A percentile compares a stretch with the other conserved stretches of the same genome.
Conservation (phyloP, 2,888 invertebrate species). For the Orthosia cruda region DNA sequence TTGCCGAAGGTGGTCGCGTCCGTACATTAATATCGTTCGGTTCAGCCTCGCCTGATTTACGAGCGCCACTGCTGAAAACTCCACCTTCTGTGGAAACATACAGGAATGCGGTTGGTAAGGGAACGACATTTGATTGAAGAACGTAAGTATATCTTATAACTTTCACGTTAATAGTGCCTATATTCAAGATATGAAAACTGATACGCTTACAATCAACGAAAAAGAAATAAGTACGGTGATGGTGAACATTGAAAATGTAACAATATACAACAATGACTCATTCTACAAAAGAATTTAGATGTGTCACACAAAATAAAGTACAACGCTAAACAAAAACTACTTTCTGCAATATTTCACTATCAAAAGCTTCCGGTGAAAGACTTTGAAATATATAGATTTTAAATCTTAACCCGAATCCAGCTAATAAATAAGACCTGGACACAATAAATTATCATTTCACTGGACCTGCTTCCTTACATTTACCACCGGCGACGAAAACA, state of each 20-base stretch:
- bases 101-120: slow-evolving; percentile 23
- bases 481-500: slow-evolving; percentile 31
- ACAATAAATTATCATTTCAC: slow-evolving; percentile 43
- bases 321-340: slow-evolving; percentile 5
- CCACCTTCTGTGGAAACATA: slow-evolving; percentile 69
- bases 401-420: slow-evolving; percentile 25
- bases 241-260: neutral
- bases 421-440: slow-evolving; percentile 43
- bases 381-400: slow-evolving; percentile 25
- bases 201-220: neutral
- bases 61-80: slow-evolving; percentile 73
- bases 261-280: neutral
- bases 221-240: neutral
- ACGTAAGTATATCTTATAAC: neutral
- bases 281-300: neutral
- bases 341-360: slow-evolving; percentile 21
- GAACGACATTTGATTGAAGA: neutral
- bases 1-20: slow-evolving; percentile 71
- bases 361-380: slow-evolving; percentile 27
- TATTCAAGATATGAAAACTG: neutral
- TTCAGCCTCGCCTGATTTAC: slow-evolving; percentile 75
- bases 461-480: slow-evolving; percentile 50
- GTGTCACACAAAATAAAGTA: neutral
- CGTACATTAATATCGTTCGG: slow-evolving; percentile 74
- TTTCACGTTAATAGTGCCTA: neutral